phyloP scores from a whole-genome alignment of 2,113 vertebrate genomes.

The Ahaetulla prasina region DNA sequence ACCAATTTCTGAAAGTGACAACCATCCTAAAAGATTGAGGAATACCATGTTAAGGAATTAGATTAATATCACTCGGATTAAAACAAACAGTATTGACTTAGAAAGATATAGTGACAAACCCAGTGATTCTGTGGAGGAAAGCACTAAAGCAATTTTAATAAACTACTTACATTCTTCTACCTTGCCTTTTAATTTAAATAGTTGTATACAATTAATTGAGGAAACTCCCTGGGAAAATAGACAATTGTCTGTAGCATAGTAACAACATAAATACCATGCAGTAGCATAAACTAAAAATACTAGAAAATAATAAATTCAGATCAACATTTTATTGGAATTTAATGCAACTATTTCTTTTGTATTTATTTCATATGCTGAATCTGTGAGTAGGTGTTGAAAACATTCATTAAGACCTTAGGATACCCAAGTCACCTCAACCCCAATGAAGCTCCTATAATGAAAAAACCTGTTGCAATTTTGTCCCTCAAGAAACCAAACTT shows the following conservation, averaged over 20 bases:
- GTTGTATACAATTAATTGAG: conserved; percentile 14
- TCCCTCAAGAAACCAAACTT: not conserved
- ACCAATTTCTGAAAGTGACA: not conserved
- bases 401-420: not conserved
- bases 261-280: conserved; percentile 45
- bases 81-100: not conserved
- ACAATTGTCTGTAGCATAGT: conserved; percentile 28
- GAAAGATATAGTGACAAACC: conserved; percentile 50
- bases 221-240: conserved; percentile 27
- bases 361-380: not conserved
- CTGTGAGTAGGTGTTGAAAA: not conserved
- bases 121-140: conserved; percentile 45
- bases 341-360: not conserved
- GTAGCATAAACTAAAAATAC: conserved; percentile 22
- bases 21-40: not conserved
- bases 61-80: not conserved
- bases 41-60: not conserved
- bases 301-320: not conserved
- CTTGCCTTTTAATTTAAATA: conserved; percentile 40
- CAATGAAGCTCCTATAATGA: not conserved
- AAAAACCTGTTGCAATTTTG: not conserved
- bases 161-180: not conserved
- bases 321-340: not conserved
- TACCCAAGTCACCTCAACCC: not conserved
- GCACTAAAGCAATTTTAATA: conserved; percentile 4